Evolutionary conservation across 23 tunicate genomes (phyloP).

Genomic region (Diplosoma virens): DNA sequence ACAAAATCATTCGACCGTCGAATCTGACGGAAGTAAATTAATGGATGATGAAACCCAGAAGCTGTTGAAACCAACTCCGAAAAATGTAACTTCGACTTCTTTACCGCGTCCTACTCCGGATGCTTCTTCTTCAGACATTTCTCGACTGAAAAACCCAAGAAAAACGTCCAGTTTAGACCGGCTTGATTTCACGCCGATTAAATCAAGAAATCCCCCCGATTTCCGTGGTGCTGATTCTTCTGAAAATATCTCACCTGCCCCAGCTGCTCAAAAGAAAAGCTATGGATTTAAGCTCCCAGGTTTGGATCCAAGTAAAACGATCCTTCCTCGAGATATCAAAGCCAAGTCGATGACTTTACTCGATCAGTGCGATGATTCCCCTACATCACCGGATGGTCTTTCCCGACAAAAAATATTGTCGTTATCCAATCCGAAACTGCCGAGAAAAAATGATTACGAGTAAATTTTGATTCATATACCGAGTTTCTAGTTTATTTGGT

Average conservation of each 20-base stretch:
- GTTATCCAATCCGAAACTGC: too few relatives aligned
- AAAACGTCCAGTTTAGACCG: conserved; percentile 10
- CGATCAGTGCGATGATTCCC: conserved; percentile 1
- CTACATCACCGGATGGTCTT: conserved; percentile 7
- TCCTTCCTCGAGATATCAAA: neutral
- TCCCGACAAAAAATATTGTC: too few relatives aligned
- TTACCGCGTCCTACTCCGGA: too few relatives aligned
- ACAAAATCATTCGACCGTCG: neutral
- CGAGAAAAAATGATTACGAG: too few relatives aligned
- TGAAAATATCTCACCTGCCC: neutral
- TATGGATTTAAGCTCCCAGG: conserved; percentile 1
- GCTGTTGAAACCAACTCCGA: neutral
- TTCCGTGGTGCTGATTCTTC: neutral
- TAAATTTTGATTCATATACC: too few relatives aligned
- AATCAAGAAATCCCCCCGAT: neutral
- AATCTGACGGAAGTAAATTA: neutral
- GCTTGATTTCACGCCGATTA: neutral
- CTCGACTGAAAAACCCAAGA: too few relatives aligned
- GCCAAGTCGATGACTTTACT: conserved; percentile 5
- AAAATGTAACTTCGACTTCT: too few relatives aligned
- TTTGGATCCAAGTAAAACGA: neutral
- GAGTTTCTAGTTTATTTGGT: too few relatives aligned
- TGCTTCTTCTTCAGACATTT: too few relatives aligned
- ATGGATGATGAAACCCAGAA: neutral
- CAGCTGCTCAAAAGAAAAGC: neutral